Evolutionary conservation across 2,888 invertebrate species (phyloP), one percentile per base, ranked within the genome.

Genomic region (Omphaloscelis lunosa): DNA sequence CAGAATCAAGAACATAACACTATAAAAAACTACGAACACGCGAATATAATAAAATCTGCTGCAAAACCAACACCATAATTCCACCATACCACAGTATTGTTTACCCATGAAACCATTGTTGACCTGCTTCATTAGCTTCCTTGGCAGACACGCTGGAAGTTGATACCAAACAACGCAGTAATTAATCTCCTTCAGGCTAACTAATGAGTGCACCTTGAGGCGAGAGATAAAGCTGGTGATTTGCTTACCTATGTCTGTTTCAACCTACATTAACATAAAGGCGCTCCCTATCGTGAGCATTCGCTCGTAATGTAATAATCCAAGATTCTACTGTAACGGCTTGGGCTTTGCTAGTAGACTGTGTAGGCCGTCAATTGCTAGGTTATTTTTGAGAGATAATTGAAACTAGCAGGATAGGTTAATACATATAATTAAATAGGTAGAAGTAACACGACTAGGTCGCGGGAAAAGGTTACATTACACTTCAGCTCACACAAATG

Each of bases 151-250:
- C n/a, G 62, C 11, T 27, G 59, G 69, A 34, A 69, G 53, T 17
- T 59, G 67, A 61, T 48, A 15, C 53, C 39, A 56, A 62, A 71
- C 62, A 62, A 67, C n/a, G 23, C 27, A 7, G 75, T 61, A 72
- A 82, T 82, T 80, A 84, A 82, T 82, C 80, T 75, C 75, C 68
- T 61, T 75, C 80, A 56, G 2, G 15, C 9, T 53, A 53, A 78
- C 67, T 72, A 80, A 84, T 80, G 56, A 84, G 41, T 51, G 71
- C 61, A 62, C 61, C 67, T 45, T 68, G 68, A 59, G 62, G 53
- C 15, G 11, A n/a, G 39, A 72, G 83, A 81, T 81, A 83, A 78
- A 17, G 45, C 17, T 48, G 29, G 27, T 77, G 77, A 80, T 83
- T 78, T 79, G 53, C 51, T 74, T 34, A 34, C n/a, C 15, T 45